phyloP scores from a whole-genome alignment of 2,113 vertebrate species.

The Myotis davidii region DNA sequence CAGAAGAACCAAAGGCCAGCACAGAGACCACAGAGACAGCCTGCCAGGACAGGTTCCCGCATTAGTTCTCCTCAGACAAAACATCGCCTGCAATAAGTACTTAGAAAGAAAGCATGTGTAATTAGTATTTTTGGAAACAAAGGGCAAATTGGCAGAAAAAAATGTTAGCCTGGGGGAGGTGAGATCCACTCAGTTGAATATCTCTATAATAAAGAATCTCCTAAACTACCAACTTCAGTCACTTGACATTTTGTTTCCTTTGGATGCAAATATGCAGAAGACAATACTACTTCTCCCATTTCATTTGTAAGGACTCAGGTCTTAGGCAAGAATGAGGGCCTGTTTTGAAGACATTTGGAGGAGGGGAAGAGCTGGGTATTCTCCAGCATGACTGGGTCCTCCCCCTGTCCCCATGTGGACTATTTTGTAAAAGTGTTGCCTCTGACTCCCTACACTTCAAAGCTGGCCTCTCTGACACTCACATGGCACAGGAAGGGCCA shows the following conservation, averaged over 20 bases:
- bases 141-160: constrained; percentile 30
- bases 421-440: not conserved
- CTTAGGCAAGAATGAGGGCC: not conserved
- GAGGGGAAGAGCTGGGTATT: not conserved
- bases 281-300: not conserved
- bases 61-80: constrained; percentile 43
- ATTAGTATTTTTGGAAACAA: constrained; percentile 42
- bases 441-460: not conserved
- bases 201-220: constrained; percentile 32
- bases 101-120: constrained; percentile 63
- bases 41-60: not conserved
- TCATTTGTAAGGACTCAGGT: not conserved
- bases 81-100: constrained; percentile 59
- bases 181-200: not conserved
- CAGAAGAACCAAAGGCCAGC: not conserved
- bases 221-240: constrained; percentile 13
- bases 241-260: constrained; percentile 51
- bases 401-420: not conserved
- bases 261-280: not conserved
- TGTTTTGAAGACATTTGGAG: not conserved
- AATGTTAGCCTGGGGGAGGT: not conserved
- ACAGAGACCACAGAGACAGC: not conserved
- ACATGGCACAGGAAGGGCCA: not conserved
- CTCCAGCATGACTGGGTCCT: not conserved
- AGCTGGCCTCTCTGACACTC: not conserved